A percentile compares a stretch with the other conserved stretches of the same genome.
Conservation (phyloP, 2,797 vertebrate genomes). For the Rhodeus uyekii region DNA sequence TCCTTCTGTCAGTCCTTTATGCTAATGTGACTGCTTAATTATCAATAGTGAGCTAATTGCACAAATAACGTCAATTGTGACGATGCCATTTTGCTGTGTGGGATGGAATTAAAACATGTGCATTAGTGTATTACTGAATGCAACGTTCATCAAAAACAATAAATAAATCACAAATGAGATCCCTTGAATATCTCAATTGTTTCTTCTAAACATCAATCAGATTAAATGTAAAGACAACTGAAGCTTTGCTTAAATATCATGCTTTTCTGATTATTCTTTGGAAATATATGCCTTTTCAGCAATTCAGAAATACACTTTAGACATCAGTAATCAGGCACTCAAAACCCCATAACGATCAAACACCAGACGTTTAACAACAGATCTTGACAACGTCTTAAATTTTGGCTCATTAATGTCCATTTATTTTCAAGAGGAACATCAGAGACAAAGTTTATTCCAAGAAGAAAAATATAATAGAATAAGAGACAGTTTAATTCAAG, state of each 20-base stretch:
- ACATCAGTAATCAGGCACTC: background rate
- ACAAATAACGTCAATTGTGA: slow-evolving; percentile 29
- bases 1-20: slow-evolving; percentile 15
- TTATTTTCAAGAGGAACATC: background rate
- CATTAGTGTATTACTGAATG: background rate
- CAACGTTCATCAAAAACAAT: background rate
- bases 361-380: background rate
- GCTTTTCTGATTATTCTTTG: background rate
- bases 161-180: background rate
- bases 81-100: background rate
- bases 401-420: background rate
- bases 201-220: no score
- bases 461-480: background rate
- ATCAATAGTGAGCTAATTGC: slow-evolving; percentile 32
- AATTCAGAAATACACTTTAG: background rate
- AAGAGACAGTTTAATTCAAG: background rate
- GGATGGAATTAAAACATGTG: slow-evolving; percentile 19
- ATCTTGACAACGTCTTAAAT: background rate
- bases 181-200: background rate
- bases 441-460: background rate
- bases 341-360: background rate
- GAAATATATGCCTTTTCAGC: background rate
- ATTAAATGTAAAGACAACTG: background rate
- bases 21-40: slow-evolving; percentile 39
- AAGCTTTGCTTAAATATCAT: background rate